Base-by-base conservation (phyloP, 2,797 vertebrate genomes). In the Acanthurus leucopareius region DNA sequence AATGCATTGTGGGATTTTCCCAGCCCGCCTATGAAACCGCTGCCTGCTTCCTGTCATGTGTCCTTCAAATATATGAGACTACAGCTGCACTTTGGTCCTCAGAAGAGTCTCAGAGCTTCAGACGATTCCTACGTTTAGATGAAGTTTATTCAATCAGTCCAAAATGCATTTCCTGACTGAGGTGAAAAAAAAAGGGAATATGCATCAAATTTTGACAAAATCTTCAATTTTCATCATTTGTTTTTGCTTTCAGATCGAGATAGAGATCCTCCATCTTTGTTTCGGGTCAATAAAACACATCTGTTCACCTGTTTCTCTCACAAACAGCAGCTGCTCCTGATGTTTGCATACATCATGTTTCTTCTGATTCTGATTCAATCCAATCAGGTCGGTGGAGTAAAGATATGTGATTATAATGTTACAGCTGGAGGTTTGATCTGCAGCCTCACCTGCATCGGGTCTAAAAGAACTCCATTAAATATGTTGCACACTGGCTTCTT, bases 111-210 rank as follows among this genome's bases (percentile, higher is more conserved):
- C 48, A 69, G 58, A 32, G 76, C 60, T 70, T 64, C 64, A 65
- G 69, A 82, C 10, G 19, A 80, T 72, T 84, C 83, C 79, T 81
- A 49, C 67, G 79, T 66, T 42, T 69, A 72, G 67, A 81, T n/a
- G 79, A 73, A 64, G 62, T 61, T 77, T 84, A 83, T 78, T 76
- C 70, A 87, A 38, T 81, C 53, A 35, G 54, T n/a, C 59, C 49
- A 51, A 47, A 83, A 57, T 65, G 22, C 54, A 77, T n/a, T n/a
- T n/a, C n/a, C n/a, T n/a, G n/a, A n/a, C n/a, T n/a, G n/a, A n/a
- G n/a, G n/a, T n/a, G n/a, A n/a, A n/a, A n/a, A n/a, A n/a, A n/a
- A 40, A 6, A 25, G 25, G 25, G 25, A 25, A 25, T 25, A 25
- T 25, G 3, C 2, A 25, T 25, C 25, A 25, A 25, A 25, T 25